Evolutionary conservation across 2,113 vertebrate species (phyloP), one percentile per base, ranked within the genome.

Genomic region (Cyanoramphus novaezelandiae): DNA sequence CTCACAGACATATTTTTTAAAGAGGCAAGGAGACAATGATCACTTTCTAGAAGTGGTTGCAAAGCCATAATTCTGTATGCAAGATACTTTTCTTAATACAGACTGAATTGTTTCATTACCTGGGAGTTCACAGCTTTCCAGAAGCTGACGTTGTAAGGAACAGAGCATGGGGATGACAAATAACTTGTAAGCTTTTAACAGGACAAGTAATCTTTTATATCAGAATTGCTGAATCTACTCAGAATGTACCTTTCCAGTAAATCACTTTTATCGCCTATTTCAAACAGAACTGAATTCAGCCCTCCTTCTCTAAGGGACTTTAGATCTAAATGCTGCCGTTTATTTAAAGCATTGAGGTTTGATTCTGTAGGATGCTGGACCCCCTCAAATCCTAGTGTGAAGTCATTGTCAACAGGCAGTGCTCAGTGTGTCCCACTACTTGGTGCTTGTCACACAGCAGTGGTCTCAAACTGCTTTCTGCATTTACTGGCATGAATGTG

Each of bases 171-270:
- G 82, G 59, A 88, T 88, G 88, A 94, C 72, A 94, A 94, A 95
- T 62, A 86, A 67, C 88, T 68, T 86, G 69, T 88, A 86, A 94
- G 57, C 47, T 94, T 94, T 96, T 95, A 93, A 91, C 90, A 75
- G 81, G 80, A 82, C 76, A 84, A 86, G 82, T 86, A 49, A 94
- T 93, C 80, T 78, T 93, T 90, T 92, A 79, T 79, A 74, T 72
- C 39, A 79, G 76, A 92, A 92, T 81, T 77, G 53, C 90, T 74
- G 43, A 81, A 80, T 70, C 84, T 84, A 33, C 74, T 79, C 41
- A 67, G 49, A 87, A 91, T 17, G 57, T 63, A 62, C 67, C 53
- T 90, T 92, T 69, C 63, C 82, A 75, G 63, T 50, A 93, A 95
- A 94, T 86, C 1, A 0, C 46, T 80, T 43, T 63, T 88, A 52